Percentiles rank a stretch among this genome's conserved stretches.
Evolutionary conservation across 2,797 vertebrate genomes (phyloP).

Genomic region (Setipinna tenuifilis): DNA sequence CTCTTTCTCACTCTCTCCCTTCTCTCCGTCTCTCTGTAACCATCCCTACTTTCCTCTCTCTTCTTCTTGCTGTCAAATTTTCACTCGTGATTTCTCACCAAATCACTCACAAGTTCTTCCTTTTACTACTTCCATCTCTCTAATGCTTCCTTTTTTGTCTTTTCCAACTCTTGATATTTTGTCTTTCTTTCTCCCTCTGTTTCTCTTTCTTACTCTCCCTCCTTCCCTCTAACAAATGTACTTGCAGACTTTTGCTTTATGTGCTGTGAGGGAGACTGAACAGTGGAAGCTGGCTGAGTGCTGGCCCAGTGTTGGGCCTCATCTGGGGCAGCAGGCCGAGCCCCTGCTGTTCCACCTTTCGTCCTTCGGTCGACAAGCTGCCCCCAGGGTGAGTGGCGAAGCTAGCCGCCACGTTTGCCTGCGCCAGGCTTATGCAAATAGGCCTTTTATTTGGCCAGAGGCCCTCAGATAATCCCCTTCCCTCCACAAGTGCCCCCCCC

Average conservation of each 20-base stretch:
- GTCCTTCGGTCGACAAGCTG: slow-evolving; percentile 72
- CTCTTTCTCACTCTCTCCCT: too few relatives aligned
- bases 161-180: too few relatives aligned
- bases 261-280: neutral
- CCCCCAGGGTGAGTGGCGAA: slow-evolving; percentile 61
- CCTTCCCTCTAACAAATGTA: neutral
- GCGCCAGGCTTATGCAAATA: slow-evolving; percentile 79
- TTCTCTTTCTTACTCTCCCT: neutral
- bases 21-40: too few relatives aligned
- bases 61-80: too few relatives aligned
- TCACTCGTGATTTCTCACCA: too few relatives aligned
- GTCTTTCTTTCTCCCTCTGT: too few relatives aligned
- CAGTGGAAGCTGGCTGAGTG: neutral
- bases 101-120: too few relatives aligned
- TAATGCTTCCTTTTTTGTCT: too few relatives aligned
- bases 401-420: slow-evolving; percentile 57
- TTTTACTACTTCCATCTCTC: too few relatives aligned
- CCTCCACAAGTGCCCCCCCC: neutral
- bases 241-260: neutral
- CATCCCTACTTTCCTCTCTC: too few relatives aligned
- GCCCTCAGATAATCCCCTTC: slow-evolving; percentile 64
- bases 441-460: slow-evolving; percentile 71
- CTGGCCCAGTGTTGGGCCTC: neutral
- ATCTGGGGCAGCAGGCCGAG: neutral
- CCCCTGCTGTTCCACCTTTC: slow-evolving; percentile 68